These are phyloP conservation scores for Steromphala cineraria DNA, from an alignment of 2,888 invertebrate genomes.

Conservation along the genomic window DNA sequence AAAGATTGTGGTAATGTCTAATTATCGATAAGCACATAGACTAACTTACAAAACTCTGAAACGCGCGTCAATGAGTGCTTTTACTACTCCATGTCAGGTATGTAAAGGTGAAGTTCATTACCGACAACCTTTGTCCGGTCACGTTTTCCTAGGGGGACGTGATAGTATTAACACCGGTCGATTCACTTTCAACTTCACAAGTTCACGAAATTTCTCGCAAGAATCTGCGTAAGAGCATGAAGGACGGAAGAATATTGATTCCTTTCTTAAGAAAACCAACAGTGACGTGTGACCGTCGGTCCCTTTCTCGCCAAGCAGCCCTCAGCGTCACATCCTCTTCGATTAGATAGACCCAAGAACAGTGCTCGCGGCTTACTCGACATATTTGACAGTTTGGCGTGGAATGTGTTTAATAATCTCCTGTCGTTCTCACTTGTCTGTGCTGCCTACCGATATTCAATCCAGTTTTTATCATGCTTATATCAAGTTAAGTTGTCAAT, in stretches of 20 bases:
- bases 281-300: slow-evolving; percentile 1
- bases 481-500: too few relatives aligned
- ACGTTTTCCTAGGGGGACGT: not conserved
- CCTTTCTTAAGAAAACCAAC: not conserved
- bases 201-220: slow-evolving; percentile 7
- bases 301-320: not conserved
- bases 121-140: not conserved
- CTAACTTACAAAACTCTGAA: too few relatives aligned
- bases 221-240: not conserved
- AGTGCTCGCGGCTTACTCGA: too few relatives aligned
- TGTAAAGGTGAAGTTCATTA: not conserved
- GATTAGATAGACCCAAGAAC: not conserved
- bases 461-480: too few relatives aligned
- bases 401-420: too few relatives aligned
- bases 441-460: too few relatives aligned
- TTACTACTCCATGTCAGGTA: not conserved
- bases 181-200: not conserved
- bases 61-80: not conserved
- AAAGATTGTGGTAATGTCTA: too few relatives aligned
- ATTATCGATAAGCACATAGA: too few relatives aligned
- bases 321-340: not conserved
- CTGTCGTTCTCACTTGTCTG: too few relatives aligned
- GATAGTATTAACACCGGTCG: not conserved
- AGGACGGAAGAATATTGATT: not conserved
- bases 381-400: too few relatives aligned